A percentile compares a stretch with the other conserved stretches of the same genome.
phyloP scores from a whole-genome alignment of 2,797 vertebrate species.

The Acrossocheilus fasciatus region DNA sequence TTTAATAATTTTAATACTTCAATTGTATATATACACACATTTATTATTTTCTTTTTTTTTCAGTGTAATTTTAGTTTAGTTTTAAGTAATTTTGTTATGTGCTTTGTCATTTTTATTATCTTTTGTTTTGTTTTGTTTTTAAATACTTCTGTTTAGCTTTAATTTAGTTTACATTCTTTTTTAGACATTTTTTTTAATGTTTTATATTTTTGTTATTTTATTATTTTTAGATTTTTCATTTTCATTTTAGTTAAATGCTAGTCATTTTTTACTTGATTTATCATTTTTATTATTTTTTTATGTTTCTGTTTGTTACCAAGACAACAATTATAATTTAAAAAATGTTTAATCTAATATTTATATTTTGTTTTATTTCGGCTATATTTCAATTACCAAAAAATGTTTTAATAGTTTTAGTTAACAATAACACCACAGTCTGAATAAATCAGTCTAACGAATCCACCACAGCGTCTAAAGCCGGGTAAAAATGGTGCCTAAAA shows the following conservation, averaged over 20 bases:
- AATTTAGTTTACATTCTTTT: too few species aligned
- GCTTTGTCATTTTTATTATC: not conserved
- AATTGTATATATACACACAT: not conserved
- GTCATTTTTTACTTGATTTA: too few species aligned
- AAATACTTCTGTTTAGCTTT: not conserved
- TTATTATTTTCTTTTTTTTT: too few species aligned
- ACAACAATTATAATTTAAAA: not conserved
- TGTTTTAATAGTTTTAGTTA: not conserved
- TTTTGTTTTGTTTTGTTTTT: not conserved
- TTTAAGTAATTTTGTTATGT: not conserved
- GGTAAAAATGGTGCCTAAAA: not conserved
- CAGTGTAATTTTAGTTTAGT: not conserved
- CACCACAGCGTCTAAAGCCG: not conserved
- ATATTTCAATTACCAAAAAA: not conserved
- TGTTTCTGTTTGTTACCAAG: not conserved
- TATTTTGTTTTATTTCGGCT: not conserved
- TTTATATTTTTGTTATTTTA: not conserved
- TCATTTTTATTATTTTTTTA: too few species aligned
- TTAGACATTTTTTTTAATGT: too few species aligned
- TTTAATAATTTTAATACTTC: not conserved
- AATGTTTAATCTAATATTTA: not conserved
- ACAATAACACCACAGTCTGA: not conserved
- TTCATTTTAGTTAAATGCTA: not conserved
- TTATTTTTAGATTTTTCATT: not conserved
- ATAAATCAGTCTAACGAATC: not conserved